Base-by-base conservation (phyloP, 2,888 invertebrate genomes). In the Torymus tubicola region DNA sequence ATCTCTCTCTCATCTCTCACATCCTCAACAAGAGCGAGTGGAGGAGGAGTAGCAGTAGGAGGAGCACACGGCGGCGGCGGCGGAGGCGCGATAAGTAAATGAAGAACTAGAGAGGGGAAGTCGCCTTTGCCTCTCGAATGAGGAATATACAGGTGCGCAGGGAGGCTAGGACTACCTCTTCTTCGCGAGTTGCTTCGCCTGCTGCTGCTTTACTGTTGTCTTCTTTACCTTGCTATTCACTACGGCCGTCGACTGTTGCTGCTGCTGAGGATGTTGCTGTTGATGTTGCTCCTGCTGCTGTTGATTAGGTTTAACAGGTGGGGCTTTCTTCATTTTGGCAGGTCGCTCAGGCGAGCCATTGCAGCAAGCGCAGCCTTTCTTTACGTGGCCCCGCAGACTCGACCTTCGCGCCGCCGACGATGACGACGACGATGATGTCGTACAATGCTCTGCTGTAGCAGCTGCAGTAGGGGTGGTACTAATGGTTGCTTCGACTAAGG, bases 351-450 rank as follows among this genome's bases (percentile, higher is more conserved):
- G 92, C 0, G 92, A 91, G 10, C 93, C 94, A 86, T 91, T 93
- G 88, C 94, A 94, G 88, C 94, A 94, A 55, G 92, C 92, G 86
- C 94, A 94, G 71, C 93, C 93, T 61, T 93, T 92, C 84, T 93
- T 94, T 1, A 93, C 93, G 12, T 93, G 93, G 10, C 93, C 93
- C 0, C 94, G 90, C 0, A 91, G 91, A 89, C 93, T 84, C 87
- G 92, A 90, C 18, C 90, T 82, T 16, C 90, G 85, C 0, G 90
- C 89, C 16, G 70, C 42, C 3, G 68, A 24, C 5, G 42, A 42
- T 42, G 42, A 42, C 8, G 42, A 42, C 42, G 42, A 42, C 42
- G 42, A 42, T 8, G 42, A 42, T 8, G 87, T 75, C 2, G 75
- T 63, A n/a, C 81, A 79, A 42, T 78, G 69, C 21, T 82, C 78